phyloP scores from a whole-genome alignment of 2,113 vertebrate genomes.

The Eublepharis macularius region DNA sequence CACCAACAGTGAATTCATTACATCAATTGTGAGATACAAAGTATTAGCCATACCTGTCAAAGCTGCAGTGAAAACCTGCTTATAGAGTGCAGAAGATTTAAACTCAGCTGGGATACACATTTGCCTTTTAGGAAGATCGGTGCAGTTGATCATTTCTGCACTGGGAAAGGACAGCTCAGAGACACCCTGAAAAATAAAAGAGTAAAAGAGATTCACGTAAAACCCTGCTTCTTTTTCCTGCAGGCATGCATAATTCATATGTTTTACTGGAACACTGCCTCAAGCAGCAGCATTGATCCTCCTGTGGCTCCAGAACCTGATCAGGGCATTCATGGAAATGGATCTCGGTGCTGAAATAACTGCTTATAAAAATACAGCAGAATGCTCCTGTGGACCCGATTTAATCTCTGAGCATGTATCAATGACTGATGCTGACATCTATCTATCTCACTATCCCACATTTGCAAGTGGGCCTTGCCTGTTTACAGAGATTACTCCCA shows the following conservation, averaged over 20 bases:
- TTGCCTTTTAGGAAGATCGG: slow-evolving; percentile 68
- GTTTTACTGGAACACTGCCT: not conserved
- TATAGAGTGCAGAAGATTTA: slow-evolving; percentile 75
- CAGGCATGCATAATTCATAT: not conserved
- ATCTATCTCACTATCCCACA: no score
- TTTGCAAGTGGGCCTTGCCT: no score
- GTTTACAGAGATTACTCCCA: no score
- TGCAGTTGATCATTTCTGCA: slow-evolving; percentile 44
- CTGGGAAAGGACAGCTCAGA: slow-evolving; percentile 75
- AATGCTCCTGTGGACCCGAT: not conserved
- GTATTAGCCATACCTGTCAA: slow-evolving; percentile 68
- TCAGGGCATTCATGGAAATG: not conserved
- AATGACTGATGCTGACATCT: no score
- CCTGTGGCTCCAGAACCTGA: not conserved
- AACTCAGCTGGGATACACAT: slow-evolving; percentile 71
- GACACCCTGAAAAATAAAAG: slow-evolving; percentile 41
- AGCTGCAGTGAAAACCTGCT: slow-evolving; percentile 74
- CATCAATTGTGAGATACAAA: not conserved
- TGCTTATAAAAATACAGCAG: not conserved
- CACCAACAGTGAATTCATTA: not conserved
- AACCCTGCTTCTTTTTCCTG: not conserved
- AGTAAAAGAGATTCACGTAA: slow-evolving; percentile 12
- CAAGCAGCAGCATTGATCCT: not conserved
- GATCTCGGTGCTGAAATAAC: not conserved
- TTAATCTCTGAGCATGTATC: not conserved